Evolutionary conservation across 2,888 invertebrate species (phyloP), one percentile per base, ranked within the genome.

Genomic region (Adelognathus sp.): DNA sequence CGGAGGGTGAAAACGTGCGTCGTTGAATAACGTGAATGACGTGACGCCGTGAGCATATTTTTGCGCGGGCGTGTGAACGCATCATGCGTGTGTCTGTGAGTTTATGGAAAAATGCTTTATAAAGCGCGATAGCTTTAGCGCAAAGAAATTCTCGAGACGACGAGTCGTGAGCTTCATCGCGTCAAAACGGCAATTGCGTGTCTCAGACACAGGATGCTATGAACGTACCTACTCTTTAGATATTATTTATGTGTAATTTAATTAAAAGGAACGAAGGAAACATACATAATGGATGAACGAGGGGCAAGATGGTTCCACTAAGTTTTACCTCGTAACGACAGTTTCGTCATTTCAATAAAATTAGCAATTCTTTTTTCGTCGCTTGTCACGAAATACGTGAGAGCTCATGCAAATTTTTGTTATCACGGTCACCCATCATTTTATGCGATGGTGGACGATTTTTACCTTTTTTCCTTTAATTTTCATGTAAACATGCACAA

Each of bases 21-120:
- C 64, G 61, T 56, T 41, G 60, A 66, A 78, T 75, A 66, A 63
- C 67, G 70, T 70, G 82, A 74, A 75, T 71, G 44, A 76, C 73
- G 56, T 63, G 75, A 74, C 44, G 76, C 60, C 36, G 67, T 69
- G 41, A 69, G 66, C 46, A n/a, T n/a, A n/a, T 69, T 52, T 75
- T 69, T 46, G 63, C 70, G 73, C 73, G 64, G 58, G 69, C 80
- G 80, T 76, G 73, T 54, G 67, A 79, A 56, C 63, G 63, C 58
- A n/a, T n/a, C n/a, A n/a, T n/a, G n/a, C n/a, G n/a, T n/a, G n/a
- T n/a, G n/a, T n/a, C n/a, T n/a, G n/a, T n/a, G n/a, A n/a, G 36
- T 31, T 16, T 39, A 70, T 9, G 27, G 41, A 63, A 76, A 69
- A 29, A 21, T 39, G 56, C 69, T 7, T 63, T 60, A 3, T 9